Evolutionary conservation across 2,888 invertebrate species (phyloP).

Genomic region (Lasioglossum figueresi): DNA sequence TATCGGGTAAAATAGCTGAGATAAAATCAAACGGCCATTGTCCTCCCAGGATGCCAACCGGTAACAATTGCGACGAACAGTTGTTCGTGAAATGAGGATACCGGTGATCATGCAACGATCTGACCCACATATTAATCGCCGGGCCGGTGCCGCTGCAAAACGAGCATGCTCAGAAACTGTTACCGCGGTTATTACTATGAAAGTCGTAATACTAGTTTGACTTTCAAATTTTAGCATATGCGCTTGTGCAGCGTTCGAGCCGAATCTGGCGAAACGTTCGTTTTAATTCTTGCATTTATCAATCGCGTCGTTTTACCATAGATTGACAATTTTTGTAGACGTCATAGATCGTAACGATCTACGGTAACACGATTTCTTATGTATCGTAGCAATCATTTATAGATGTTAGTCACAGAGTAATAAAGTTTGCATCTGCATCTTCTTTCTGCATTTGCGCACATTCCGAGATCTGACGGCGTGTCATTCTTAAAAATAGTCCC

Average conservation of each 20-base stretch:
- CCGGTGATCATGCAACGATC: conserved; percentile 7
- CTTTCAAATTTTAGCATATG: neutral
- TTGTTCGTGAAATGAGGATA: neutral
- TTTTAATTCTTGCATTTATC: neutral
- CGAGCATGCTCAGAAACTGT: neutral
- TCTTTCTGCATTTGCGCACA: neutral
- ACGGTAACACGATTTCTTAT: neutral
- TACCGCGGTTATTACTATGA: neutral
- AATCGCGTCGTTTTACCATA: neutral
- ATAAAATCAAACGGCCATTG: neutral
- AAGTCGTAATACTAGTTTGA: neutral
- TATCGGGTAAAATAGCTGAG: conserved; percentile 17
- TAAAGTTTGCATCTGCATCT: neutral
- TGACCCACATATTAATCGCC: neutral
- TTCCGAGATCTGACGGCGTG: neutral
- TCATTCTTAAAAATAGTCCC: conserved; percentile 9
- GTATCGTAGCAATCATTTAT: neutral
- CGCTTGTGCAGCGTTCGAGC: neutral
- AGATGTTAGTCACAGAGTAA: neutral
- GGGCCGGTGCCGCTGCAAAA: too few relatives aligned
- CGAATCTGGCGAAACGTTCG: neutral
- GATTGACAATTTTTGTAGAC: too few relatives aligned
- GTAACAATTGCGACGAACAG: neutral
- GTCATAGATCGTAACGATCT: neutral
- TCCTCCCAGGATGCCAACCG: neutral